These are phyloP conservation scores for Pinctada fucata DNA, from an alignment of 2,888 invertebrate genomes.

Conservation along the genomic window DNA sequence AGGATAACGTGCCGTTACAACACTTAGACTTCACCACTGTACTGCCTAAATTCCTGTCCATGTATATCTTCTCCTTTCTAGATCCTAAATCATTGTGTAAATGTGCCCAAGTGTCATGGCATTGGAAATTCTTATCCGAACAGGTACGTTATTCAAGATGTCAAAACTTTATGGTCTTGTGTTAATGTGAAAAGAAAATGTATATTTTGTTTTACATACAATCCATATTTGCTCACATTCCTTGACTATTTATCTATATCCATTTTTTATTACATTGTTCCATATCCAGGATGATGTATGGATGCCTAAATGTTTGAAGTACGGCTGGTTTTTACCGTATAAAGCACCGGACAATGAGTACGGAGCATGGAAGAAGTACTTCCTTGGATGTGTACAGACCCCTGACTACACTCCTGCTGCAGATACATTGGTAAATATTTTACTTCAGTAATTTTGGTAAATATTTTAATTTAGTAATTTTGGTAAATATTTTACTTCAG, in stretches of 20 bases:
- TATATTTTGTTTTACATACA: no score
- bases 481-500: no score
- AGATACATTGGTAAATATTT: conserved; percentile 22
- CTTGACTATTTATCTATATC: no score
- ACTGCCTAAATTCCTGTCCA: conserved; percentile 71
- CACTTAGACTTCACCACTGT: conserved; percentile 73
- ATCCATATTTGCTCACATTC: no score
- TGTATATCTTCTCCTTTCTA: conserved; percentile 75
- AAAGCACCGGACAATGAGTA: conserved; percentile 72
- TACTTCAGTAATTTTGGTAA: neutral
- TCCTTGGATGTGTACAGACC: conserved; percentile 70
- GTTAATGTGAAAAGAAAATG: no score
- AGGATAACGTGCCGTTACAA: conserved; percentile 68
- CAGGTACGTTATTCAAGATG: conserved; percentile 66
- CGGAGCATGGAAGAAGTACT: conserved; percentile 76
- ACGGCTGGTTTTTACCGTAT: conserved; percentile 76
- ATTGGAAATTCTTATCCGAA: conserved; percentile 75
- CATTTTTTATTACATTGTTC: no score
- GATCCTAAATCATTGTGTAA: conserved; percentile 74
- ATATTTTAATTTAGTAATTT: no score
- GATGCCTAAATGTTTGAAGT: conserved; percentile 72
- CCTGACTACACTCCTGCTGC: conserved; percentile 31
- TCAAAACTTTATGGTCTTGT: neutral
- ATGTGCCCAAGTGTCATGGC: conserved; percentile 73
- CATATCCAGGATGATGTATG: conserved; percentile 74